Base-by-base conservation (phyloP, 2,888 invertebrate species). In the Amphimallon solstitiale region DNA sequence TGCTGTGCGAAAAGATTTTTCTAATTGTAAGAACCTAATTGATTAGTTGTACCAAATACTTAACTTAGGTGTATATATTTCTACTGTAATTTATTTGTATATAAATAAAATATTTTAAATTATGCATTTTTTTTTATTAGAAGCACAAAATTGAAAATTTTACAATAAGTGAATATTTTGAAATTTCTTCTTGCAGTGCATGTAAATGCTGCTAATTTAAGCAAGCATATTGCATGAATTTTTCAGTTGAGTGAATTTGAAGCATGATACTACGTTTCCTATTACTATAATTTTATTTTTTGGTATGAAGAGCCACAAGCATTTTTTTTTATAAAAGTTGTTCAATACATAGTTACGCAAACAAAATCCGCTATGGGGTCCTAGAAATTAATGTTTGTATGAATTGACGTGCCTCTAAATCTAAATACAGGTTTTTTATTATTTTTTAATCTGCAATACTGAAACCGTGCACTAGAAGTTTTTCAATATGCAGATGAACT, bases 51-150 rank as follows among this genome's bases (percentile, higher is more conserved):
- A 59, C 56, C 56, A 59, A 59, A 59, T 59, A 59, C 56, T 59
- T 59, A 59, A 59, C 43, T 43, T 59, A 59, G 56, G 43, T 59
- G 56, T 59, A 59, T 59, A 45, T 45, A 45, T 59, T 56, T 59
- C 43, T 59, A 59, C 23, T 59, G 56, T 59, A 29, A 59, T 59
- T 59, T 59, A 59, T 59, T 59, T 59, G 43, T 43, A 19, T 40
- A 15, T 59, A 29, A 59, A 59, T 59, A 59, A 59, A 59, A 14
- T 2, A 29, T 43, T 43, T 14, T 1, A 23, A 43, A 43, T 43
- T 43, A 5, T 15, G 12, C 9, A 49, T 43, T 60, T 19, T 46
- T 40, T 59, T 45, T 61, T 61, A 34, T 49, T 45, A 10, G 19
- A 29, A 52, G 2, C 17, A 63, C 19, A 63, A 63, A 29, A 19